Base-by-base conservation (phyloP, 1,140 invertebrate species). In the Pomacea maculata region DNA sequence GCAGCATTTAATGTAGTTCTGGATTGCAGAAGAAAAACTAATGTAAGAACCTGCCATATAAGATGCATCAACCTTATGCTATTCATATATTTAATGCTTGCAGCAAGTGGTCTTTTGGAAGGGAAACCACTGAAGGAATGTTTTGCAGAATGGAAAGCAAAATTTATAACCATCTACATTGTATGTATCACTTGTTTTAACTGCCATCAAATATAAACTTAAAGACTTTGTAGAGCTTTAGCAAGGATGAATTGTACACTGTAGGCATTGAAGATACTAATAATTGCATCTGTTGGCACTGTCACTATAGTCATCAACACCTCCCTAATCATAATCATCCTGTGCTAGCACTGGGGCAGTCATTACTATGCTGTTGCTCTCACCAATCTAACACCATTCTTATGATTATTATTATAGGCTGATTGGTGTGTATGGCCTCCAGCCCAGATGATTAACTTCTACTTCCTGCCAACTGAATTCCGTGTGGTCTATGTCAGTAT, bases 401-500 rank as follows among this genome's bases (percentile, higher is more conserved):
- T 45, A 45, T 45, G 34, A 45, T 45, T 25, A 25, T 72, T 25
- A 15, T 55, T 80, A 19, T 82, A 89, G 88, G 95, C 95, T 1
- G 95, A 96, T 88, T 96, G 95, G 95, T 88, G 95, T 71, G 92
- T 97, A 21, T 96, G 95, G 95, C 95, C 95, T 11, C 95, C 95
- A 7, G 95, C 93, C n/a, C 96, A 97, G 90, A 92, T 96, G 63
- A 92, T 97, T 61, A 98, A 98, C 91, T 98, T 98, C 91, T 97
- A 95, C 89, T 94, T 96, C 86, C 90, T 98, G 83, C 96, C 96
- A n/a, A 94, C 94, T 14, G 94, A 93, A 87, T 97, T 94, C 90
- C 93, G 97, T 87, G 96, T 98, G 21, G 92, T 97, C 14, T 98
- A 97, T 91, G 97, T 98, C 87, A 97, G 96, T 89, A 94, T 94